Evolutionary conservation across 1,140 invertebrate genomes (phyloP).

Genomic region (Ridgeia piscesae): DNA sequence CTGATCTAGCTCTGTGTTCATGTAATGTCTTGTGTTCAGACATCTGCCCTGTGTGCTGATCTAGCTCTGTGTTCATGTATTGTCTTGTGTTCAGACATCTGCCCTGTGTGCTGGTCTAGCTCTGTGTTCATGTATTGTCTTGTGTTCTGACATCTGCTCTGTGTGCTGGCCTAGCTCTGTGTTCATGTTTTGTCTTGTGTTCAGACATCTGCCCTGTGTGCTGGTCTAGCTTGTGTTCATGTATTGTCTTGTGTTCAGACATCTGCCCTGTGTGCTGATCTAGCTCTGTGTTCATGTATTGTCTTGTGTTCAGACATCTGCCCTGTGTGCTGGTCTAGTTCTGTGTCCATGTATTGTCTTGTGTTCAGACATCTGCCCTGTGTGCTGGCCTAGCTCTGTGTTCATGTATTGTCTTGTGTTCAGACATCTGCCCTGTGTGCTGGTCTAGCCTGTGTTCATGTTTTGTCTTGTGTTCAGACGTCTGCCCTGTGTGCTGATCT

Average conservation of each 20-base stretch:
- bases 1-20: background rate
- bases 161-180: background rate
- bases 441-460: background rate
- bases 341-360: background rate
- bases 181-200: background rate
- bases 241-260: background rate
- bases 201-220: background rate
- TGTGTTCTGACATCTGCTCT: background rate
- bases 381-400: slow-evolving; percentile 67
- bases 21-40: background rate
- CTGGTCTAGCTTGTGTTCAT: background rate
- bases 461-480: background rate
- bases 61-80: background rate
- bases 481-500: background rate
- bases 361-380: slow-evolving; percentile 49
- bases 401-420: background rate
- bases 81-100: too few relatives aligned
- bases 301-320: background rate
- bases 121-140: background rate
- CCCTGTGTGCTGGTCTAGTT: background rate
- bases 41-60: background rate
- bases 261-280: background rate
- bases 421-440: background rate
- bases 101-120: background rate
- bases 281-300: background rate